Evolutionary conservation across 2,888 invertebrate genomes (phyloP), one percentile per base, ranked within the genome.

Genomic region (Amphipoea lucens): DNA sequence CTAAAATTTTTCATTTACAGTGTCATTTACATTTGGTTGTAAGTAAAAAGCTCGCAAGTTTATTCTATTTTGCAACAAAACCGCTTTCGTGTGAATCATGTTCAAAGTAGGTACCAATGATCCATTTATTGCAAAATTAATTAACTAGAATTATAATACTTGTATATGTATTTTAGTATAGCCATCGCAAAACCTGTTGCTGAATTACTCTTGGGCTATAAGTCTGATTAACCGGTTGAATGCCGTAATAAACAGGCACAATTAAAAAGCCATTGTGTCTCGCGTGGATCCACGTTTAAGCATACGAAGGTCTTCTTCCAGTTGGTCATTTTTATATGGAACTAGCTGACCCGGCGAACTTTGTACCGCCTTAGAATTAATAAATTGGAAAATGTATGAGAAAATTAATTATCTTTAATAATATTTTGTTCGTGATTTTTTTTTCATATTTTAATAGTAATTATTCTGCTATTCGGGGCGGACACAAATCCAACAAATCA

Each of bases 61-160:
- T 0, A 51, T 51, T 51, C 17, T 17, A 6, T 51, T 57, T 71
- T 40, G n/a, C 17, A 40, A 36, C 7, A 72, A 40, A 29, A 36
- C n/a, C n/a, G 7, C 17, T 36, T n/a, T 60, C 36, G 1, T 4
- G 1, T 42, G 9, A 57, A 57, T 57, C 45, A 71, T 29, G 14
- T 23, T 57, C 36, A 45, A 20, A 36, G 36, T 29, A 29, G 7
- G 42, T 42, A 42, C 14, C 60, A 74, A 60, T 60, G 45, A 62
- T n/a, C 7, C 2, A 40, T 62, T 48, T 48, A 76, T 76, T 76
- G 48, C 48, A 4, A 76, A 62, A 48, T 76, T 5, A 12, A 76
- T 76, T 48, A 1, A 40, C 7, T 48, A 9, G 14, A 20, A 62
- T 45, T 23, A 36, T 14, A 51, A 20, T 17, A 57, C 0, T 42